These are phyloP conservation scores for Argopecten irradians DNA, from an alignment of 1,140 invertebrate species.

Conservation along the genomic window DNA sequence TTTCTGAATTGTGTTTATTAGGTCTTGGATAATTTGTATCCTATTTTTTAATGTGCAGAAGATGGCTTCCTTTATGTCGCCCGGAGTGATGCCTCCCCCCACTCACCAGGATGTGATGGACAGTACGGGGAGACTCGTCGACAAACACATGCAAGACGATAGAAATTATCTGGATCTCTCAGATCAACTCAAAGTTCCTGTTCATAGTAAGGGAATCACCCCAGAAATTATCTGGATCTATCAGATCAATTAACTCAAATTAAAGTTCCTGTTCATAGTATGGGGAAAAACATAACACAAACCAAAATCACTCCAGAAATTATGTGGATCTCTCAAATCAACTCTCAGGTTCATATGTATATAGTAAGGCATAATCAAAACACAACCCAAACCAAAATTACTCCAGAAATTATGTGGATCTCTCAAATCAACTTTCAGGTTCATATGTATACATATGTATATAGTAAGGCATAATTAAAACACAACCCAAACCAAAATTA, in stretches of 20 bases:
- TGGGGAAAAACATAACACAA: too few relatives aligned
- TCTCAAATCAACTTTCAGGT: neutral
- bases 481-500: too few relatives aligned
- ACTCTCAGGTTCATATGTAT: neutral
- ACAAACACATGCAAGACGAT: conserved; percentile 72
- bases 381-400: too few relatives aligned
- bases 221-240: conserved; percentile 68
- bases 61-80: conserved; percentile 40
- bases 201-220: conserved; percentile 71
- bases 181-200: conserved; percentile 70
- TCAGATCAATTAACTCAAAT: conserved; percentile 67
- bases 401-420: too few relatives aligned
- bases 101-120: conserved; percentile 68
- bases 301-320: too few relatives aligned
- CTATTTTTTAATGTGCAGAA: neutral
- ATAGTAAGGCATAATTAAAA: neutral
- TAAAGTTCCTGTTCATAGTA: neutral
- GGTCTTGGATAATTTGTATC: too few relatives aligned
- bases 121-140: conserved; percentile 64
- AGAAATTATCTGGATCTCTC: conserved; percentile 70
- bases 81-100: conserved; percentile 41
- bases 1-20: too few relatives aligned
- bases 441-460: neutral
- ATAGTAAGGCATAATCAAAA: neutral
- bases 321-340: neutral